These are phyloP conservation scores for Diploscapter pachys DNA, from an alignment of 1,140 invertebrate species.

Conservation along the genomic window DNA sequence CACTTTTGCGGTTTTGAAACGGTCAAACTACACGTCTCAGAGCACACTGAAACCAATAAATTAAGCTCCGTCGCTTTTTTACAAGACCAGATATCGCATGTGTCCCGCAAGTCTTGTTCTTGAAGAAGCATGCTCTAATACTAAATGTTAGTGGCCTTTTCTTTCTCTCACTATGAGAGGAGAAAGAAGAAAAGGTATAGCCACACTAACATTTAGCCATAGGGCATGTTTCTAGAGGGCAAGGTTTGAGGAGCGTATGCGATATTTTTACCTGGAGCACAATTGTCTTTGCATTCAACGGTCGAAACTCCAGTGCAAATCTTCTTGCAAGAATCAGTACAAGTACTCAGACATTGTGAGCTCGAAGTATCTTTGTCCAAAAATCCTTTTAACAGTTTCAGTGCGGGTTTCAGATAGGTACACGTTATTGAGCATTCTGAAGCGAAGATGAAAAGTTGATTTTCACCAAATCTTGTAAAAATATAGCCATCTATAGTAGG, in stretches of 20 bases:
- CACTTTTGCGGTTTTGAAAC: not conserved
- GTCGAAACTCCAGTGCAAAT: slow-evolving; percentile 23
- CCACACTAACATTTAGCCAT: too few species aligned
- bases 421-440: too few species aligned
- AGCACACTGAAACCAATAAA: not conserved
- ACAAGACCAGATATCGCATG: not conserved
- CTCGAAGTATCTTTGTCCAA: not conserved
- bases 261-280: slow-evolving; percentile 2
- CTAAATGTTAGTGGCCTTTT: not conserved
- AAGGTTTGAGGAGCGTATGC: too few species aligned
- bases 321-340: slow-evolving; percentile 5
- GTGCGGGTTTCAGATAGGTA: too few species aligned
- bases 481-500: too few species aligned
- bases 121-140: not conserved
- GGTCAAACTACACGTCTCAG: not conserved
- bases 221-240: too few species aligned
- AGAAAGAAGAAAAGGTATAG: too few species aligned
- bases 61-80: not conserved
- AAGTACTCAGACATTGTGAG: slow-evolving; percentile 7
- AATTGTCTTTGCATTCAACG: slow-evolving; percentile 15
- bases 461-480: too few species aligned
- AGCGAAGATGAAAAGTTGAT: too few species aligned
- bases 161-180: too few species aligned
- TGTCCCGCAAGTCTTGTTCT: not conserved
- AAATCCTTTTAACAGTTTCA: too few species aligned